Base-by-base conservation (phyloP, 1,140 invertebrate species). In the Aphidius gifuensis region DNA sequence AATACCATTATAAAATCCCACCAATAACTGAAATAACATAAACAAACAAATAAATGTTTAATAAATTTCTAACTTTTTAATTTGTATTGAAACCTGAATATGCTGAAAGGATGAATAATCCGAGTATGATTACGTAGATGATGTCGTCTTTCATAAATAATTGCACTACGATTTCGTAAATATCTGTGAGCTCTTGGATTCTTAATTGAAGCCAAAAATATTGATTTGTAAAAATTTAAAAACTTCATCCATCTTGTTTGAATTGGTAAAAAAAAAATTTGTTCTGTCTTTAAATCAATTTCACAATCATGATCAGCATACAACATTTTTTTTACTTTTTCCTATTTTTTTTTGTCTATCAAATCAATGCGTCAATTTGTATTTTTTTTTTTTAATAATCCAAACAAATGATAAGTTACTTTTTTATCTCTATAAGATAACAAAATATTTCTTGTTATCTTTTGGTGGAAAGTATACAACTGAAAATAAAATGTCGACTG, bases 91-190 rank as follows among this genome's bases (percentile, higher is more conserved):
- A 2, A 81, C 79, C 78, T 76, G 58, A 81, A 78, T 11, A 74
- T 59, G 67, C 79, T 80, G 54, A 79, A 81, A 0, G 78, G 78
- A 59, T 81, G 79, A 65, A 80, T 75, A 3, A 75, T 66, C 11
- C 65, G 40, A 5, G 21, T 62, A 46, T 72, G 62, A 58, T 73
- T 66, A 50, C 58, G 64, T 23, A 74, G 59, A 38, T 81, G 77
- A 5, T 69, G 68, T 58, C 66, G 66, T 58, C 71, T 78, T 60
- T 81, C 77, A 16, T 67, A 61, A 40, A 71, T 58, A 39, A 78
- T 70, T 5, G 74, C 71, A 16, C 71, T 72, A 0, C 60, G 69
- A 67, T 78, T 81, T 38, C 70, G 68, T 5, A 81, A 65, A 60
- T 74, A 74, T 46, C 68, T 74, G 16, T 61, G 70, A 0, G 74